Evolutionary conservation across 2,888 invertebrate species (phyloP).

Genomic region (Eristalinus sepulchralis): DNA sequence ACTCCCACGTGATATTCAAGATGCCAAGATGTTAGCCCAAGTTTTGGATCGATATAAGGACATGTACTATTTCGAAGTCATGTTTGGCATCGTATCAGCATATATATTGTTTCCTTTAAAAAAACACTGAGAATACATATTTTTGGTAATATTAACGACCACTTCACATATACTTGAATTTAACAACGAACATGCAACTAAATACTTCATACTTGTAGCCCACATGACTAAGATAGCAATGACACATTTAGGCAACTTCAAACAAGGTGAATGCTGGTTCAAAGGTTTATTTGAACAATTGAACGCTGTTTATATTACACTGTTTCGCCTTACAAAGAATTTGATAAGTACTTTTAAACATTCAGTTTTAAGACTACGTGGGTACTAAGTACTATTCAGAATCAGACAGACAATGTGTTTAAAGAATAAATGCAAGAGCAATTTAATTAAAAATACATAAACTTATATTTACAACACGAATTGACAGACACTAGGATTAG

Average conservation of each 20-base stretch:
- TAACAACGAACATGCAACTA: neutral
- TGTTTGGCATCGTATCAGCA: constrained; percentile 92
- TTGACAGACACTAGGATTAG: no score
- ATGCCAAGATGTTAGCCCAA: constrained; percentile 95
- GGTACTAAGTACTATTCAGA: no score
- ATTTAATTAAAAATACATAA: no score
- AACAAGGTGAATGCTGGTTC: neutral
- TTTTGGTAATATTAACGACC: neutral
- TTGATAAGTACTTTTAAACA: neutral
- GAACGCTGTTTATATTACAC: neutral
- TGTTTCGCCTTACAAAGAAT: neutral
- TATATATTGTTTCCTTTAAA: constrained; percentile 98
- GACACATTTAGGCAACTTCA: neutral
- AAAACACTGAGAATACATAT: neutral
- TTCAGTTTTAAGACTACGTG: neutral
- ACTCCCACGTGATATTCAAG: constrained; percentile 95
- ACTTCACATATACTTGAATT: neutral
- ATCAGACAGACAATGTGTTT: no score
- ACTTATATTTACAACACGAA: no score
- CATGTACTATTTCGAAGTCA: constrained; percentile 94
- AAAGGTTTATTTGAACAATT: constrained; percentile 2
- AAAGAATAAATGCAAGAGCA: no score
- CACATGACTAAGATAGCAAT: neutral
- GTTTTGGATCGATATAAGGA: constrained; percentile 96
- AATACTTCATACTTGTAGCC: neutral